These are phyloP conservation scores for Ophonus ardosiacus DNA, from an alignment of 2,888 invertebrate species.

Conservation along the genomic window DNA sequence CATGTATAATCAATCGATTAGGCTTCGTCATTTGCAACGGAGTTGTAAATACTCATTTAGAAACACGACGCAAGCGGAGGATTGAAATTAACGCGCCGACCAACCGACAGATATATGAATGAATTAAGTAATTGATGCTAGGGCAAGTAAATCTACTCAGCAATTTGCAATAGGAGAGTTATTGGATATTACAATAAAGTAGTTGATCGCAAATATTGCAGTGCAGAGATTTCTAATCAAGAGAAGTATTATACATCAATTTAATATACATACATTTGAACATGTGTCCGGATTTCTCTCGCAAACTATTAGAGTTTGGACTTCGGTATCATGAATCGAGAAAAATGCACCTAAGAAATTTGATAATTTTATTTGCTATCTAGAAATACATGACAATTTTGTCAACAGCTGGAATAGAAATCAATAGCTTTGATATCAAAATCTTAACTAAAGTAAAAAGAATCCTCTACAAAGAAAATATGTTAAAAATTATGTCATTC, in stretches of 20 bases:
- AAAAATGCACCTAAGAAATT: too few species aligned
- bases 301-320: too few species aligned
- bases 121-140: neutral
- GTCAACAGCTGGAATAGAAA: too few species aligned
- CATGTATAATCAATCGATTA: conserved; percentile 43
- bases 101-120: neutral
- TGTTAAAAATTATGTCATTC: too few species aligned
- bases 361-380: too few species aligned
- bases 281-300: too few species aligned
- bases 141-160: neutral
- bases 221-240: neutral
- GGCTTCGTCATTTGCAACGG: conserved; percentile 8
- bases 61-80: neutral
- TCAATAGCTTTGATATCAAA: too few species aligned
- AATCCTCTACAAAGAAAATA: too few species aligned
- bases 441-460: too few species aligned
- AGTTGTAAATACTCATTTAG: conserved; percentile 28
- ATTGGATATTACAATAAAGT: neutral
- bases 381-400: too few species aligned
- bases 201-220: neutral
- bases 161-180: neutral
- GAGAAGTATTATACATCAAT: neutral
- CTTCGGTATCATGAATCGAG: too few species aligned
- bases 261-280: too few species aligned
- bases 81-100: neutral